Evolutionary conservation across 1,140 invertebrate genomes (phyloP).

Genomic region (Bombus pyrosoma): DNA sequence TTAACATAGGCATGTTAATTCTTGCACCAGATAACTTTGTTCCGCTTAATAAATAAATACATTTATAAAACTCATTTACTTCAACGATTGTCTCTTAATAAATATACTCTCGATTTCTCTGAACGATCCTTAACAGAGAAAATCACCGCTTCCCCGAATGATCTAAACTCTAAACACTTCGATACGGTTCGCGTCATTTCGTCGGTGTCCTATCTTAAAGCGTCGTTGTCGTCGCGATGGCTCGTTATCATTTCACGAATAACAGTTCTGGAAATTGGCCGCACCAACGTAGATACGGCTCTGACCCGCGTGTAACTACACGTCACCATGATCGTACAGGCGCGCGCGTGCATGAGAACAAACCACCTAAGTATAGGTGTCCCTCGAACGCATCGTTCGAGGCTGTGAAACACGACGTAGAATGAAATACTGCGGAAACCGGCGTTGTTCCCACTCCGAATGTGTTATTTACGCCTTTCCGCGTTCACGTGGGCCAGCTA

Average conservation of each 20-base stretch:
- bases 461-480: conserved; percentile 48
- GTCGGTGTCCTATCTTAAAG: conserved; percentile 39
- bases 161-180: conserved; percentile 18
- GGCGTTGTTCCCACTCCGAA: conserved; percentile 28
- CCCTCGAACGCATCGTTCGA: conserved; percentile 30
- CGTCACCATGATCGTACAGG: background rate
- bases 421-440: conserved; percentile 61
- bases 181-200: conserved; percentile 30
- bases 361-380: conserved; percentile 39
- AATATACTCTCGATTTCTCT: background rate
- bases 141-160: conserved; percentile 9
- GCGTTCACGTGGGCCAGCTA: conserved; percentile 10
- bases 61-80: too few species aligned
- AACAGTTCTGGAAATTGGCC: conserved; percentile 69
- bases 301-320: conserved; percentile 17
- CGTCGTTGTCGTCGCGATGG: conserved; percentile 44
- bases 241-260: conserved; percentile 70
- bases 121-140: too few species aligned
- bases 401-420: conserved; percentile 30
- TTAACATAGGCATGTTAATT: too few species aligned
- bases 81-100: background rate
- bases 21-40: too few species aligned
- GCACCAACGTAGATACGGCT: conserved; percentile 34
- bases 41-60: too few species aligned
- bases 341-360: background rate